Evolutionary conservation across 2,113 vertebrate species (phyloP), one percentile per base, ranked within the genome.

Genomic region (Malurus cyaneus): DNA sequence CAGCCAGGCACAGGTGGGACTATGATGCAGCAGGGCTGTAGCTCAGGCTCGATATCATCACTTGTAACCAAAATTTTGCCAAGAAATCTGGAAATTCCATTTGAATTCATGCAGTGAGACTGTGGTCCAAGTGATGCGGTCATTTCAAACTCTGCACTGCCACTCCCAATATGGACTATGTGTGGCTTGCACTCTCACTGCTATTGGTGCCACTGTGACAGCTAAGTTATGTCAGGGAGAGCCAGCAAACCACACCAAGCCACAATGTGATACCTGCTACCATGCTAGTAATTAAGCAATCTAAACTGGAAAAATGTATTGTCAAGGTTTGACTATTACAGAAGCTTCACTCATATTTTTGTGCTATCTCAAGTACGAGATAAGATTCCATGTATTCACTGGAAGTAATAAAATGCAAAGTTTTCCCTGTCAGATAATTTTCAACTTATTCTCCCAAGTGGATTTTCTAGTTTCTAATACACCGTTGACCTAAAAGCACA

Each of bases 401-500:
- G 54, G 50, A 79, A 92, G 26, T 47, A 77, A 59, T 90, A 94
- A 80, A 46, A 88, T 88, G 67, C 32, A 92, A 94, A 86, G 46
- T 60, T 81, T 79, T 76, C n/a, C 18, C 11, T 50, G 61, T 80
- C 50, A 66, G 54, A 65, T 93, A 0, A 56, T 88, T 89, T 85
- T 46, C 32, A 64, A 72, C 21, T 8, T 88, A 65, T 62, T 73
- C 11, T 95, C 57, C 41, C 36, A 46, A 95, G 64, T 62, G 67
- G 32, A 77, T 94, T 93, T 88, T 88, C 59, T 80, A 59, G 46
- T 80, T 92, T 95, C 79, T 86, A 73, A 72, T 71, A 79, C 8
- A 53, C 12, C 1, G 12, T 76, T 96, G 86, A 83, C 54, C 54
- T 85, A 88, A 93, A 90, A 88, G 29, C 59, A 82, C 15, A 82